Conservation (phyloP, 2,797 vertebrate species). For the Micrastur ruficollis region DNA sequence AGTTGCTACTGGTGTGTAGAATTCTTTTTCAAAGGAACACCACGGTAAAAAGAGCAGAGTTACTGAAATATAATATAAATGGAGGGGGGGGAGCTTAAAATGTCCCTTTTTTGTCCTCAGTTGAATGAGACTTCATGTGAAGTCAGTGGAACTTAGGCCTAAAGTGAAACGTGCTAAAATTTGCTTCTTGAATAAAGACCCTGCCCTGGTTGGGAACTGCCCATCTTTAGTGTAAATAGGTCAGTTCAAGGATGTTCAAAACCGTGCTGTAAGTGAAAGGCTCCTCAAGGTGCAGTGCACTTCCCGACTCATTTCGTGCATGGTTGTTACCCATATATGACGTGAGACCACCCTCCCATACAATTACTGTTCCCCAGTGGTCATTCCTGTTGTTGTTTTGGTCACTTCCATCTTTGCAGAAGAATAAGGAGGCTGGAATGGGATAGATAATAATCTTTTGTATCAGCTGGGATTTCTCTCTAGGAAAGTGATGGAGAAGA, state of each 20-base stretch:
- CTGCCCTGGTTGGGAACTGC: background rate
- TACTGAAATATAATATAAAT: background rate
- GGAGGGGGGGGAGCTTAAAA: background rate
- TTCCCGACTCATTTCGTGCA: background rate
- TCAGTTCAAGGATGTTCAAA: background rate
- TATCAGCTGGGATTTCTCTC: background rate
- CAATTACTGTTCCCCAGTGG: background rate
- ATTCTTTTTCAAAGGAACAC: background rate
- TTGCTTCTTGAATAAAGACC: background rate
- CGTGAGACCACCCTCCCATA: background rate
- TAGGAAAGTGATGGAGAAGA: background rate
- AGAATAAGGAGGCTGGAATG: background rate
- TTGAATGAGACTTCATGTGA: background rate
- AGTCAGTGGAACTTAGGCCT: background rate
- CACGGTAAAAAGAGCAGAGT: background rate
- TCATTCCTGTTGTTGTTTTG: background rate
- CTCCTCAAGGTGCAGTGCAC: background rate
- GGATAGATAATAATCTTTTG: background rate
- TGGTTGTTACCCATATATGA: background rate
- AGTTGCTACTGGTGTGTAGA: background rate
- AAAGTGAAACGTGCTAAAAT: background rate
- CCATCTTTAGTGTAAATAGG: background rate
- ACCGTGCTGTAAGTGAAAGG: background rate
- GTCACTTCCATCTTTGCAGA: background rate
- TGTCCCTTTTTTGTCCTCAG: background rate